A percentile compares a stretch with the other conserved stretches of the same genome.
Conservation (phyloP, 2,113 vertebrate genomes). For the Cyanistes caeruleus region DNA sequence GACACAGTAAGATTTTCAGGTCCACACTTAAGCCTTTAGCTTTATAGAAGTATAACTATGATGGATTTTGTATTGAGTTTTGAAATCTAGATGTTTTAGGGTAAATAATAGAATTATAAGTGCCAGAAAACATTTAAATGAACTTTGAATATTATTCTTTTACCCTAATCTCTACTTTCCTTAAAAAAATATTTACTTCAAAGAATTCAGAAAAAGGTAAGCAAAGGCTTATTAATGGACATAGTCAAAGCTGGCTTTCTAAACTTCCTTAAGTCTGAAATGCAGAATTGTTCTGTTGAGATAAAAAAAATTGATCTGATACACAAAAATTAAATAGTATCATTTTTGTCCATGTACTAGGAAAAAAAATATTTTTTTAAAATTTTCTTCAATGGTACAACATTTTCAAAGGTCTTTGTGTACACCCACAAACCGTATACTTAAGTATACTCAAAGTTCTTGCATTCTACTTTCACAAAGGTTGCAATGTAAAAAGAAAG, state of each 20-base stretch:
- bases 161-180: neutral
- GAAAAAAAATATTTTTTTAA: neutral
- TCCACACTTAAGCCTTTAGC: neutral
- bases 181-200: neutral
- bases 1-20: neutral
- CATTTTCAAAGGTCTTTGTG: neutral
- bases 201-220: neutral
- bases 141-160: neutral
- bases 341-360: neutral
- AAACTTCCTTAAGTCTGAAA: neutral
- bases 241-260: neutral
- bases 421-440: neutral
- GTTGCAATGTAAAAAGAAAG: neutral
- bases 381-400: neutral
- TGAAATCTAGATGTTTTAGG: neutral
- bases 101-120: neutral
- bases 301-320: neutral
- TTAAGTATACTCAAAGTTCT: neutral
- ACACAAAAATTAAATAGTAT: neutral
- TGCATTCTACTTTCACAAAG: neutral
- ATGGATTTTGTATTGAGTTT: neutral
- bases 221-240: neutral
- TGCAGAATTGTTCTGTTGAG: neutral
- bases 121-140: neutral
- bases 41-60: neutral